Base-by-base conservation (phyloP, 1,140 invertebrate species). In the Bemisia tabaci region DNA sequence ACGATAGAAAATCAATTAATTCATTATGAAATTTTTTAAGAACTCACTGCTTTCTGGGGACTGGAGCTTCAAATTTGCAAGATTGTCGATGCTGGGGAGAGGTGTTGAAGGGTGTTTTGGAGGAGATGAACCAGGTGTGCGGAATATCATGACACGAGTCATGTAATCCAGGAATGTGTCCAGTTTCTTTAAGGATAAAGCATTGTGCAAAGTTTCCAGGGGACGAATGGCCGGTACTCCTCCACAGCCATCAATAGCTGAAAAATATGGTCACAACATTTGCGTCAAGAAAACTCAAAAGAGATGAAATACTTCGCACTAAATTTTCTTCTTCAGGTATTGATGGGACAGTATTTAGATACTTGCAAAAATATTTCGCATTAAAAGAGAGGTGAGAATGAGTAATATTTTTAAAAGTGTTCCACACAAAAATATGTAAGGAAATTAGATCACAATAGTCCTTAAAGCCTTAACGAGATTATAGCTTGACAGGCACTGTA, bases 121-220 rank as follows among this genome's bases (percentile, higher is more conserved):
- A 17, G 87, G 85, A 39, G 87, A 87, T 1, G 85, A 86, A 2
- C 86, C 84, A 25, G 86, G 85, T 9, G 87, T 87, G 5, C 83
- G 82, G 26, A 82, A 80, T 0, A 89, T n/a, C n/a, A n/a, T n/a
- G n/a, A n/a, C n/a, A n/a, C n/a, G n/a, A n/a, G n/a, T 91, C 82
- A 94, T 91, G 70, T 86, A 83, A 71, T 91, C 88, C 71, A 98
- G 78, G 76, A 96, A 97, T 2, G 79, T 79, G 75, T 96, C 94
- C 70, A 98, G 77, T 75, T 97, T 92, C 48, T 87, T 85, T 69
- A 97, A 80, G 26, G 94, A 97, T 68, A 98, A 78, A 26, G 94
- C 91, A 79, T 98, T 97, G 79, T 98, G 95, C 33, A 98, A 79
- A 1, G 95, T 98, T 79, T 98, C 95, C 73, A 98, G 75, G 0